A percentile compares a stretch with the other conserved stretches of the same genome.
These are phyloP conservation scores for Cebidichthys violaceus DNA, from an alignment of 2,113 vertebrate species.

Conservation along the genomic window DNA sequence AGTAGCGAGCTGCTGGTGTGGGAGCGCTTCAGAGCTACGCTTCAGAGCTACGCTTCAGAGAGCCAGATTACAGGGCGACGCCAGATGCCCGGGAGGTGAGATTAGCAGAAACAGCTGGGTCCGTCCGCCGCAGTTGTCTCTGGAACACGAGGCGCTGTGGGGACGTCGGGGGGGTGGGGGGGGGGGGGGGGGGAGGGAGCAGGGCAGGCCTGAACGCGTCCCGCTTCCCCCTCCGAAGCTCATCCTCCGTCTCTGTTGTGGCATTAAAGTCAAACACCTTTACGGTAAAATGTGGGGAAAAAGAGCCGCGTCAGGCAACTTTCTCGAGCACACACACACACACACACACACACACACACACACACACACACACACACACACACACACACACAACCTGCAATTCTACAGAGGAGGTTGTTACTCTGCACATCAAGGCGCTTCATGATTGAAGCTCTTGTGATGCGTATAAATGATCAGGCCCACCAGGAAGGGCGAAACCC, in stretches of 20 bases:
- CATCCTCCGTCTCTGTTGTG: constrained; percentile 52
- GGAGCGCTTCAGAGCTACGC: constrained; percentile 49
- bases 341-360: no score
- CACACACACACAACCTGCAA: constrained; percentile 21
- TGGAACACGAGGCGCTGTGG: constrained; percentile 71
- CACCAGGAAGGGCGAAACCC: constrained; percentile 39
- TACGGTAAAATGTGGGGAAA: constrained; percentile 2
- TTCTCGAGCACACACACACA: no score
- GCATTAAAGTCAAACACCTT: constrained; percentile 51
- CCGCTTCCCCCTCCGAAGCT: constrained; percentile 27
- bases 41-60: no score
- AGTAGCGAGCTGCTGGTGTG: constrained; percentile 56
- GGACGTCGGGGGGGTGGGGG: constrained; percentile 77
- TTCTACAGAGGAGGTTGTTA: constrained; percentile 39
- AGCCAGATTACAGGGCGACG: constrained; percentile 80
- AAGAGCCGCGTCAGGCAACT: no score
- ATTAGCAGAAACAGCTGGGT: constrained; percentile 81
- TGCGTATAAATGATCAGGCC: constrained; percentile 36
- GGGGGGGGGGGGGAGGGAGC: no score
- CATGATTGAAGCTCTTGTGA: constrained; percentile 37
- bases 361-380: no score
- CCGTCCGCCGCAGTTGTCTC: constrained; percentile 47
- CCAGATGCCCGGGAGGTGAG: constrained; percentile 65
- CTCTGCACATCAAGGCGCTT: constrained; percentile 23
- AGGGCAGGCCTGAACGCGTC: constrained; percentile 73